Conservation (phyloP, 2,888 invertebrate species). For the Neoitamus cyanurus region DNA sequence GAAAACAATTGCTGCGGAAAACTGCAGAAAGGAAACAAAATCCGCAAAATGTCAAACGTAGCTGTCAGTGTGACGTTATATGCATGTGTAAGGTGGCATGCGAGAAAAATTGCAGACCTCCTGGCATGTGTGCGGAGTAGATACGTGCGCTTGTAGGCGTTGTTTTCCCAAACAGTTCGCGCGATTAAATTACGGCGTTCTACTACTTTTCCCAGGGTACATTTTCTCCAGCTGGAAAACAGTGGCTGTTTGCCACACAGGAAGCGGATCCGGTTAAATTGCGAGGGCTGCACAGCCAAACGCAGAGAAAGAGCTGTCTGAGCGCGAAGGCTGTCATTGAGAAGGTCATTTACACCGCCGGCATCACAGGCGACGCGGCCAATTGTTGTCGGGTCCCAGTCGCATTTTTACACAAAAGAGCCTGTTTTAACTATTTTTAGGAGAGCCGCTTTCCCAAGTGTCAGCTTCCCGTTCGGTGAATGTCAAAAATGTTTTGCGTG, state of each 20-base stretch:
- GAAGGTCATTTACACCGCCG: constrained; percentile 33
- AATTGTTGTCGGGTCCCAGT: not conserved
- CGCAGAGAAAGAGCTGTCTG: not conserved
- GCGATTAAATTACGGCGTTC: not conserved
- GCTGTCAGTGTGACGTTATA: constrained; percentile 10
- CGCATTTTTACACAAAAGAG: not conserved
- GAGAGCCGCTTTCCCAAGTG: not conserved
- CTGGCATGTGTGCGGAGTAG: not conserved
- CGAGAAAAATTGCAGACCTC: not conserved
- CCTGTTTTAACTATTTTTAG: not conserved
- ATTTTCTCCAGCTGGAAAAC: not conserved
- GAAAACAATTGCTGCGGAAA: constrained; percentile 34
- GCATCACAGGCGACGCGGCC: not conserved
- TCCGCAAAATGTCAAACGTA: constrained; percentile 23
- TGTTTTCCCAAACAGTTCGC: constrained; percentile 22
- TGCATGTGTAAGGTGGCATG: not conserved
- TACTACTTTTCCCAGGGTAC: not conserved
- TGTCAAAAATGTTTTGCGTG: constrained; percentile 23
- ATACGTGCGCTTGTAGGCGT: constrained; percentile 4
- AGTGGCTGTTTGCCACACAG: not conserved
- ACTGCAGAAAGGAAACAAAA: constrained; percentile 27
- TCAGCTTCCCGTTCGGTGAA: constrained; percentile 23
- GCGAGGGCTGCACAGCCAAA: too few species aligned
- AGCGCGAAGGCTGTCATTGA: not conserved
- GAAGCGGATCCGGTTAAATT: not conserved